Evolutionary conservation across 2,113 vertebrate species (phyloP).

Genomic region (Pterocles burchelli): DNA sequence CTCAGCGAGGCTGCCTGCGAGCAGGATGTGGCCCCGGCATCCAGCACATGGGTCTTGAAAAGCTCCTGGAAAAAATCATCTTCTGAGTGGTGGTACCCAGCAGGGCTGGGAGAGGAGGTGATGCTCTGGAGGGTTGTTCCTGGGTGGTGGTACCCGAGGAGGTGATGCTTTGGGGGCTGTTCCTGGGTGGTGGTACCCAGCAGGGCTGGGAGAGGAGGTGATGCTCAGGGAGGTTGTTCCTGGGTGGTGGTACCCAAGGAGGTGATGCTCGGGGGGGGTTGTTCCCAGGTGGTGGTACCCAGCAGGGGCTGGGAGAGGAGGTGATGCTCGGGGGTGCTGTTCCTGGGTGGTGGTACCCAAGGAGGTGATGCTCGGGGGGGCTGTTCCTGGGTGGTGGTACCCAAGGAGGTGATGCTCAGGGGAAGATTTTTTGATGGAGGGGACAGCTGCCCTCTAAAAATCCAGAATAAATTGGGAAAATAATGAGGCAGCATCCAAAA

Average conservation of each 20-base stretch:
- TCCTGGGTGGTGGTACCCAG: background rate
- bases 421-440: background rate
- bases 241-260: background rate
- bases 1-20: accelerated
- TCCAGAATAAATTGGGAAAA: background rate
- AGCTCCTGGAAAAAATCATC: background rate
- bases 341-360: background rate
- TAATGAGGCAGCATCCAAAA: background rate
- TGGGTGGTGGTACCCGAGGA: background rate
- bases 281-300: background rate
- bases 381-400: background rate
- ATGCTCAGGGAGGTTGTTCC: background rate
- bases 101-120: background rate
- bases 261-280: background rate
- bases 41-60: no score
- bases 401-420: no score
- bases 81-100: no score
- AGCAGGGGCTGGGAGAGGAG: background rate
- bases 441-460: background rate
- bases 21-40: background rate
- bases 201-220: background rate
- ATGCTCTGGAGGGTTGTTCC: background rate
- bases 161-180: background rate
- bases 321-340: background rate
- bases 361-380: background rate